These are phyloP conservation scores for Aptenodytes patagonicus DNA, from an alignment of 2,113 vertebrate genomes.

Conservation along the genomic window DNA sequence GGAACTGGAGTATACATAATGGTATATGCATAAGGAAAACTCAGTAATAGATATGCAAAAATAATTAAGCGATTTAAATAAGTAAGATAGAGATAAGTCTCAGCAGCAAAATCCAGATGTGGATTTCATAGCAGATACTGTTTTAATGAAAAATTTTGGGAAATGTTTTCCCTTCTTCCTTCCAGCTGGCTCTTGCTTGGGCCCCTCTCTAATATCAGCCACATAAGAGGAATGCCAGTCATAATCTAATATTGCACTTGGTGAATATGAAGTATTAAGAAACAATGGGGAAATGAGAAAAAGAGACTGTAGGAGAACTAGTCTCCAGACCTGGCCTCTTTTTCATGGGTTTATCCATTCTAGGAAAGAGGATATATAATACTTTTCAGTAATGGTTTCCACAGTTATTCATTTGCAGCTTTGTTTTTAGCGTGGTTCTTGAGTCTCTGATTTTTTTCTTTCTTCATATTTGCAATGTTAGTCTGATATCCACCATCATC, in stretches of 20 bases:
- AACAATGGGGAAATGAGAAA: constrained; percentile 46
- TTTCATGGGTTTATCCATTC: neutral
- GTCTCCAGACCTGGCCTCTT: neutral
- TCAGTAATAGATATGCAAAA: constrained; percentile 10
- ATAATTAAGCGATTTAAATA: constrained; percentile 6
- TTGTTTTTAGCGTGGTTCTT: neutral
- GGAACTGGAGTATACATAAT: neutral
- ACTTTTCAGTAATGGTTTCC: constrained; percentile 27
- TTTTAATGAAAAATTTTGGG: constrained; percentile 42
- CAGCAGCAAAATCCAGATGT: constrained; percentile 56
- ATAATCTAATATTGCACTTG: constrained; percentile 49
- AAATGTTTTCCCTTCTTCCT: constrained; percentile 36
- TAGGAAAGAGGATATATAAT: neutral
- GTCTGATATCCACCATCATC: neutral
- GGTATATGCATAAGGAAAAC: neutral
- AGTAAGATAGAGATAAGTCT: neutral
- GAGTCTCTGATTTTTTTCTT: neutral
- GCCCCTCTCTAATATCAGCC: constrained; percentile 21
- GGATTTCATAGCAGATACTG: constrained; percentile 34
- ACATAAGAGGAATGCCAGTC: constrained; percentile 57
- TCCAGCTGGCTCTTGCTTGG: constrained; percentile 47
- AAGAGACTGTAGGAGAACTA: constrained; percentile 10
- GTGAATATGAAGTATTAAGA: constrained; percentile 33
- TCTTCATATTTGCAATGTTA: constrained; percentile 15
- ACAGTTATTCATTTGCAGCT: neutral